Evolutionary conservation across 2,797 vertebrate species (phyloP), one percentile per base, ranked within the genome.

Genomic region (Myiotriccus ornatus): DNA sequence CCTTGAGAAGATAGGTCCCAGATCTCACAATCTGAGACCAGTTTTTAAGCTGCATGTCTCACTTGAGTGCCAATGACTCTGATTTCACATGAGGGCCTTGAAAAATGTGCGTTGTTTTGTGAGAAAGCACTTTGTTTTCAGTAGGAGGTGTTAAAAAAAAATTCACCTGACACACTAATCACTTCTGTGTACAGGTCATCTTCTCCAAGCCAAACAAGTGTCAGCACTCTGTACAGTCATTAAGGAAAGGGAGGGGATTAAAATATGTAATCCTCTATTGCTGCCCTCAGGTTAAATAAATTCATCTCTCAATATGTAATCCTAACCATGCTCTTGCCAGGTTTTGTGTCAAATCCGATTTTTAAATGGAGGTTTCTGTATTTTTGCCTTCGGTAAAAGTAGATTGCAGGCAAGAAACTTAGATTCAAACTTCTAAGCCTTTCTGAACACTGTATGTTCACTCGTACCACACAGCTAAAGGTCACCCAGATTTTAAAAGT

Each of bases 181-280:
- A 4, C 85, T 84, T 88, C 67, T 90, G 28, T 4, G 10, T 39
- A 32, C 37, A 74, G 59, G 70, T 84, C 70, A 69, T 89, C 68
- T 74, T 86, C 46, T 60, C 22, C 74, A 70, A 75, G 83, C 52
- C 59, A 89, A 94, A 65, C n/a, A 55, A 78, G 74, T 74, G 81
- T 92, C 94, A 95, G 88, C 90, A 84, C 20, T 93, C 63, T 74
- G 25, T 30, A 47, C 21, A 41, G 83, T 88, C 74, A 65, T 82
- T 82, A 95, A 27, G 37, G 34, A 73, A 88, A 87, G 28, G 35
- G 28, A 89, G 30, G 57, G 90, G 78, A 95, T 94, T 95, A 93
- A 90, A 91, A 62, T 73, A 78, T 6, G 59, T 94, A 93, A 95
- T 95, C 84, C 88, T 90, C 59, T 93, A 88, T 46, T 39, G 30